Base-by-base conservation (phyloP, 2,113 vertebrate species). In the Scytalopus superciliaris region DNA sequence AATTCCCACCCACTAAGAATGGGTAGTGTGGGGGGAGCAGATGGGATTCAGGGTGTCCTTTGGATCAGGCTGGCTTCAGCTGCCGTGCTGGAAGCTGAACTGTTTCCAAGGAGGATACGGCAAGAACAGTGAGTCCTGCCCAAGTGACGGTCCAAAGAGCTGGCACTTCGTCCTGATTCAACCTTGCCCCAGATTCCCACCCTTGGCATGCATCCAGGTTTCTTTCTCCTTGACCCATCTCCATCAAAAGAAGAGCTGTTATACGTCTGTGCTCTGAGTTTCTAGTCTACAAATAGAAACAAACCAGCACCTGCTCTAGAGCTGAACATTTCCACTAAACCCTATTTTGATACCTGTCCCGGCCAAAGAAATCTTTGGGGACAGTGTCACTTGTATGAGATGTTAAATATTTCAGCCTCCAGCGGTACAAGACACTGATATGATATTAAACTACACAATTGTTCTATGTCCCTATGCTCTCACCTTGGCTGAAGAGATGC, bases 201-300 rank as follows among this genome's bases (percentile, higher is more conserved):
- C 88, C 93, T 87, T 95, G 96, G 94, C 83, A 1, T 7, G 14
- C 70, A 91, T 93, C 91, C 96, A 96, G 93, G 53, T 87, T 92
- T 70, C 92, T 95, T 94, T 96, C 96, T 96, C 94, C 94, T 97
- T 96, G 96, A 96, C 96, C 95, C 80, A 81, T 53, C 93, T 95
- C 83, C 86, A 95, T 93, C 90, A 96, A 95, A 97, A 90, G 94
- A 67, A 90, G 84, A 0, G 3, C 79, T 50, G 44, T 84, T 91
- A 83, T 0, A 4, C 86, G 60, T 55, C 90, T 74, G 83, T 2
- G 22, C 84, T 91, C 81, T 42, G 50, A 87, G 93, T 72, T 89
- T 68, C 80, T 78, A 75, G 81, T 72, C 95, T 87, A 91, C 96
- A 97, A 96, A 96, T 95, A 97, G 94, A 92, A 96, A 90, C 90